Evolutionary conservation across 2,113 vertebrate genomes (phyloP).

Genomic region (Isurus oxyrinchus): DNA sequence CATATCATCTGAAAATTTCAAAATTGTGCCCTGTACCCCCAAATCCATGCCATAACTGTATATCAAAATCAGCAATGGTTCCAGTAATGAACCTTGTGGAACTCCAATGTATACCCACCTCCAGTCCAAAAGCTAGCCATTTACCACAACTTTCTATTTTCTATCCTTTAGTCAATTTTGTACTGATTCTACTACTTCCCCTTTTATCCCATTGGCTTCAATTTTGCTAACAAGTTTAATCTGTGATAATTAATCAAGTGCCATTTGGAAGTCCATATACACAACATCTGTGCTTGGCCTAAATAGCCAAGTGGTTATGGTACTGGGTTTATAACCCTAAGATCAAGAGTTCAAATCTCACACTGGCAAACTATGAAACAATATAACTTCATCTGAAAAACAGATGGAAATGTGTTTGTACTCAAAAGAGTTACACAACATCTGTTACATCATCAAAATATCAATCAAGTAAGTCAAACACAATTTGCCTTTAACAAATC

Average conservation of each 20-base stretch:
- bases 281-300: not conserved
- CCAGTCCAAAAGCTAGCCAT: not conserved
- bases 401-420: too few relatives aligned
- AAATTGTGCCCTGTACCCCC: not conserved
- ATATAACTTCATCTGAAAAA: too few relatives aligned
- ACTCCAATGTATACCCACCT: not conserved
- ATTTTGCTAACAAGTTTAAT: not conserved
- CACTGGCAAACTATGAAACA: too few relatives aligned
- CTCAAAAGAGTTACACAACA: too few relatives aligned
- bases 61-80: not conserved
- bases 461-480: not conserved
- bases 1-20: not conserved
- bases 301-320: too few relatives aligned
- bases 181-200: not conserved
- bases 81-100: not conserved
- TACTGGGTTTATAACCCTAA: too few relatives aligned
- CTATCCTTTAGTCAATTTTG: not conserved
- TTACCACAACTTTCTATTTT: not conserved
- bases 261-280: not conserved
- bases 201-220: not conserved
- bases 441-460: not conserved
- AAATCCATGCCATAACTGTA: not conserved
- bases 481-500: too few relatives aligned
- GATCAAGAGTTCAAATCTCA: too few relatives aligned
- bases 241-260: not conserved